Evolutionary conservation across 2,113 vertebrate species (phyloP), one percentile per base, ranked within the genome.

Genomic region (Entomyzon cyanotis): DNA sequence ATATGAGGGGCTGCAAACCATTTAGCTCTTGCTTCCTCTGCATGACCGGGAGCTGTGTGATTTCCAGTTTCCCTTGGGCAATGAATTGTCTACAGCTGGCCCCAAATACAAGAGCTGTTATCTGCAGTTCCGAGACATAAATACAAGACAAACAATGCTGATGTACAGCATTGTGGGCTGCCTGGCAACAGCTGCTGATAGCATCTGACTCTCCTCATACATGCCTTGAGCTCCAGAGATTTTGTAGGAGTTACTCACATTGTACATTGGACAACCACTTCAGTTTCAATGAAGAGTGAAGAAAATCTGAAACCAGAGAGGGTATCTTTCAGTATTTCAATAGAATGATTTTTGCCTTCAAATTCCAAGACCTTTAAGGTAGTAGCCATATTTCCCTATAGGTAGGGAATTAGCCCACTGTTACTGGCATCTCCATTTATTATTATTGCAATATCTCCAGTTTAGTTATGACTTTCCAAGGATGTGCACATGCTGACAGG

Each of bases 1-100:
- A 90, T 90, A 46, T 1, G 88, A 84, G 60, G 60, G 88, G 44
- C 94, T 95, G 90, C 76, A 79, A 68, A 71, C 68, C 69, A 63
- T 87, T 93, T 68, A 78, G 80, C 64, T 81, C 13, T 46, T 81
- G 68, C 76, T 94, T 94, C 77, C 92, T 84, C 90, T 92, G 65
- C 65, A 5, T 82, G 93, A 41, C 77, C 21, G 3, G 25, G 76
- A 93, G 76, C 85, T 56, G 15, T 44, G 19, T 60, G 71, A 82
- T 89, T 93, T 92, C 79, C 71, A 93, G 52, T 49, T 86, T 96
- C 88, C 88, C 88, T 75, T 83, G 84, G 92, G 92, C 95, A 93
- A 75, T 89, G 90, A 50, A 78, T 93, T 94, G 47, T 94, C 60
- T 90, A 41, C 73, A 88, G 88, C 82, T 84, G 86, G 79, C 52